Base-by-base conservation (phyloP, 2,888 invertebrate species). In the Leptinotarsa tumamoca region DNA sequence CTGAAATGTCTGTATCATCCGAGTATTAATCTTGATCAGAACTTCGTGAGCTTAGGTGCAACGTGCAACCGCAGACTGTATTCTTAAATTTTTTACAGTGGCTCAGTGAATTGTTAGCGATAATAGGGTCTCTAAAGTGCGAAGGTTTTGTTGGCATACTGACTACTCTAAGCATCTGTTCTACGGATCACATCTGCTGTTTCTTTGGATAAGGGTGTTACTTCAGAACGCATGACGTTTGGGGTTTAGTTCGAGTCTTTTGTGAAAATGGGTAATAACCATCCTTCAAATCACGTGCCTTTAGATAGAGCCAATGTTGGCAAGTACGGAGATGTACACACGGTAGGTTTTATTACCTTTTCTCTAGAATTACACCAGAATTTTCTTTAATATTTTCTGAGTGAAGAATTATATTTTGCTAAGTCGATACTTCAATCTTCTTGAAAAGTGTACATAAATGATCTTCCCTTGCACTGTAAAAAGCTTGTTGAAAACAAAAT, bases 231-330 rank as follows among this genome's bases (percentile, higher is more conserved):
- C 70, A 73, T 80, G 77, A 77, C 71, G 75, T 78, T 78, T 71
- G 74, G 69, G 73, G 77, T 56, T 73, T 71, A 61, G 71, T 74
- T 74, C 76, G 68, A 71, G 58, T 67, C 66, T 76, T 70, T 71
- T 72, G 56, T 49, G 18, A 80, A 76, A 83, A 95, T 95, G 95
- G 95, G 95, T 86, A 63, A 63, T 63, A 95, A 95, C 89, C 94
- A 95, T 89, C 94, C 95, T 86, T 95, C 95, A 83, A 94, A 95
- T 86, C 95, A 95, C 89, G 94, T 95, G 89, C 95, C 95, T 83
- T 91, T 95, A 88, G 95, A 95, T 87, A 91, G 93, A 88, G 92
- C 91, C 80, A 90, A 90, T 83, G 88, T 90, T 78, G 90, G 89
- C 56, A 88, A 87, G 84, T 89, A 88, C 78, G 89, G 89, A 73